These are phyloP conservation scores for Campylomormyrus numenius DNA, from an alignment of 2,113 vertebrate species.

Conservation along the genomic window DNA sequence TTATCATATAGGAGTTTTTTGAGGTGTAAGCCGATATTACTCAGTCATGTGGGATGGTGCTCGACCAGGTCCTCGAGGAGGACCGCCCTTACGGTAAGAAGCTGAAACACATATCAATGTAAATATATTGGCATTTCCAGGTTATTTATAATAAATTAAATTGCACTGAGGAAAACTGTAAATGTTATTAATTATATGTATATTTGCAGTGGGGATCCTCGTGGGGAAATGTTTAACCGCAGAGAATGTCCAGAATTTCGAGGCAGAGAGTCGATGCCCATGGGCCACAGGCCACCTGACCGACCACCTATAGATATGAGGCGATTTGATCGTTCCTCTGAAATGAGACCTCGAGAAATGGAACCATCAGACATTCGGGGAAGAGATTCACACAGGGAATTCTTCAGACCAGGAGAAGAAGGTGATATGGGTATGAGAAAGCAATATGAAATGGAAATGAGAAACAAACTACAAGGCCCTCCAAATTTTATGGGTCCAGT, in stretches of 20 bases:
- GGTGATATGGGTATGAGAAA: slow-evolving; percentile 69
- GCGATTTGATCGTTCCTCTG: slow-evolving; percentile 69
- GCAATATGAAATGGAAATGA: slow-evolving; percentile 67
- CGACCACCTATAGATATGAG: slow-evolving; percentile 75
- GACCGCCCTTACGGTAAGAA: slow-evolving; percentile 81
- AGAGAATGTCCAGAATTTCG: slow-evolving; percentile 62
- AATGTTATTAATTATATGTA: background rate
- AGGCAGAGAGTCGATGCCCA: slow-evolving; percentile 69
- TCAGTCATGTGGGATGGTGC: slow-evolving; percentile 86
- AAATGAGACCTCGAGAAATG: slow-evolving; percentile 72
- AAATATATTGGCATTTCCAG: background rate
- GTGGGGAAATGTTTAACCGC: slow-evolving; percentile 61
- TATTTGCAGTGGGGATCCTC: slow-evolving; percentile 60
- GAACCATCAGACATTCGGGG: slow-evolving; percentile 76
- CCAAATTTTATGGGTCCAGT: slow-evolving; percentile 70
- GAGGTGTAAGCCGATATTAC: slow-evolving; percentile 11
- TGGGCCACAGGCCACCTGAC: slow-evolving; percentile 75
- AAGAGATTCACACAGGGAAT: slow-evolving; percentile 71
- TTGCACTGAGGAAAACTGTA: background rate
- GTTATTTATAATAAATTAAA: background rate
- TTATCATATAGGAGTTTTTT: background rate
- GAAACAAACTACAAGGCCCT: slow-evolving; percentile 71
- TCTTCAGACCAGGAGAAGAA: slow-evolving; percentile 67
- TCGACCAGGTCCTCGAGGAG: slow-evolving; percentile 75
- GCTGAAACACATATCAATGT: background rate